A percentile compares a stretch with the other conserved stretches of the same genome.
Evolutionary conservation across 2,797 vertebrate genomes (phyloP).

Genomic region (Neomorphus geoffroyi): DNA sequence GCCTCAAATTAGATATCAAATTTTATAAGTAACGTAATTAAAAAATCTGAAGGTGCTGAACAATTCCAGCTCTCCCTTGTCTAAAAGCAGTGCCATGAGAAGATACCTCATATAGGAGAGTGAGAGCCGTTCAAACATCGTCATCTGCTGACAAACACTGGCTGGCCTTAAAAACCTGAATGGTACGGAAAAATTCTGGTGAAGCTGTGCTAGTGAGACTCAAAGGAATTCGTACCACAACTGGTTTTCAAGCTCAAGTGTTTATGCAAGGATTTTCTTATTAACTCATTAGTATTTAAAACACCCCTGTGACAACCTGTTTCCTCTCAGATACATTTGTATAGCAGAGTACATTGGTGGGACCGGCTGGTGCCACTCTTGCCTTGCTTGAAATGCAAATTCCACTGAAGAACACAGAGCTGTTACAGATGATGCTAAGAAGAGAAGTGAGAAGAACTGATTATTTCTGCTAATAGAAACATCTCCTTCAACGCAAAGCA

Average conservation of each 20-base stretch:
- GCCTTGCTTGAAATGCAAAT: background rate
- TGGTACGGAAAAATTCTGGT: background rate
- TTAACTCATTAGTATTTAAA: background rate
- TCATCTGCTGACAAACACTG: background rate
- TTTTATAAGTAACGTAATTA: background rate
- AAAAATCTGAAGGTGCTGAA: background rate
- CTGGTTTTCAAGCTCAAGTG: background rate
- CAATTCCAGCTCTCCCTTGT: background rate
- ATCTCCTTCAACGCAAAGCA: background rate
- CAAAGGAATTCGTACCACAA: background rate
- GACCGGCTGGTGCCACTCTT: background rate
- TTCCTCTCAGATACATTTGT: background rate
- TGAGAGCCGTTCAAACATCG: background rate
- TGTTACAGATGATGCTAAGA: background rate
- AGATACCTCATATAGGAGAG: background rate
- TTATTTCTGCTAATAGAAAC: background rate
- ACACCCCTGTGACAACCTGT: rapidly evolving
- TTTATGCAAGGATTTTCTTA: background rate
- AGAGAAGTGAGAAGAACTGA: background rate
- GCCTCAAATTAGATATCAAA: background rate
- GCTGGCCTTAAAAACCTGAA: background rate
- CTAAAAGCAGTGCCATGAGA: background rate
- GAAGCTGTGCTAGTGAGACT: rapidly evolving
- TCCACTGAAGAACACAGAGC: background rate
- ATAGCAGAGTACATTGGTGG: background rate